Base-by-base conservation (phyloP, 35 echinoderm and acorn worm species). In the Lytechinus variegatus region DNA sequence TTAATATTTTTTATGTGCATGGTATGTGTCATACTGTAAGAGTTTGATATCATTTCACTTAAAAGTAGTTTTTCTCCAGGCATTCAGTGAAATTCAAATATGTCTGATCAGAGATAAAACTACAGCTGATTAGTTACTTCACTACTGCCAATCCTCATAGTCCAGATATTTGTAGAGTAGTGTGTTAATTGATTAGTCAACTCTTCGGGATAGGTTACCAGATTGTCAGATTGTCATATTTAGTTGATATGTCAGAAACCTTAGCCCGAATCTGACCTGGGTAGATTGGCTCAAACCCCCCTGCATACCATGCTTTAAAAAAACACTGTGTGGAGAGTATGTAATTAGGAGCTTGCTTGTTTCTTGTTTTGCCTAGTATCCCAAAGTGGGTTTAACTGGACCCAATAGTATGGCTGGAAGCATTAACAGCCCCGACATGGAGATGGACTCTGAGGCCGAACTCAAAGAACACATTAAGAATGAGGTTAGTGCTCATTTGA, bases 401-500 rank as follows among this genome's bases (percentile, higher is more conserved):
- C 11, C 10, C 92, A 93, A 93, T 53, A 57, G 54, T 54, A 16
- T 14, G 53, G 92, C 52, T 55, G 92, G 92, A 13, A 57, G 92
- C 28, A 58, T 58, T 58, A 93, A 93, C 92, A 93, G 92, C 92
- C 92, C 92, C n/a, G 92, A 93, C 52, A 55, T 93, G 92, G 92
- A 93, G 92, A 93, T 93, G 54, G 92, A 93, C 27, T 55, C 92
- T 55, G 92, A 93, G 92, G 92, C 52, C 29, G 92, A 55, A 54
- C 92, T 93, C 92, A 93, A 93, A 93, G 92, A 93, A 33, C 92
- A 93, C 92, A 93, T 93, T 54, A 93, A 93, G 55, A 93, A 93
- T 93, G 92, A 93, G 92, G 92, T 93, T 54, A 57, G 92, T 93
- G 92, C 53, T 28, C 55, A 55, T 90, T 54, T 28, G 16, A 44